Conservation (phyloP, 23 tunicate genomes). For the Pegea sp. region DNA sequence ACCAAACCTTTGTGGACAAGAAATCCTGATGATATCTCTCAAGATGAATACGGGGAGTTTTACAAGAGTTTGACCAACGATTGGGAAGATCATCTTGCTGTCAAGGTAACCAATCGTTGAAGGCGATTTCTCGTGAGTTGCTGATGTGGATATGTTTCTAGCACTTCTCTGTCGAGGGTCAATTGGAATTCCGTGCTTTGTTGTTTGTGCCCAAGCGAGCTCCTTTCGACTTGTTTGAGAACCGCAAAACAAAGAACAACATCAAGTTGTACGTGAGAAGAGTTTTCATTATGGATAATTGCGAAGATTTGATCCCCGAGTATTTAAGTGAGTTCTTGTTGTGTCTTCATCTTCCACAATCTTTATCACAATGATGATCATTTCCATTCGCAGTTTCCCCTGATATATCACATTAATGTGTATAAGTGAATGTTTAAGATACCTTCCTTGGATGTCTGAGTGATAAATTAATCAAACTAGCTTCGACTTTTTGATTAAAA, state of each 20-base stretch:
- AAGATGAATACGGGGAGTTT: constrained; percentile 93
- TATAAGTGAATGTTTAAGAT: too few species aligned
- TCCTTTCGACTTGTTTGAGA: constrained; percentile 90
- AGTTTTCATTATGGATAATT: constrained; percentile 96
- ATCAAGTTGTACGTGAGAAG: constrained; percentile 88
- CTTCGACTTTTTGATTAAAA: too few species aligned
- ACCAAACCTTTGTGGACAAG: constrained; percentile 95
- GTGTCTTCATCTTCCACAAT: too few species aligned
- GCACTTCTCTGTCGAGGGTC: constrained; percentile 98
- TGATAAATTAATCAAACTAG: background rate
- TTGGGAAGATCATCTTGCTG: constrained; percentile 98
- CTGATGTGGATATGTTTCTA: constrained; percentile 22
- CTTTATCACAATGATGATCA: too few species aligned
- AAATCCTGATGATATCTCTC: constrained; percentile 93
- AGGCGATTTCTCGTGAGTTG: background rate
- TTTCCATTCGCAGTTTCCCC: too few species aligned
- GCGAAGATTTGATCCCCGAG: constrained; percentile 93
- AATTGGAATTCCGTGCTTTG: constrained; percentile 83
- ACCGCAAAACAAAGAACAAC: constrained; percentile 84
- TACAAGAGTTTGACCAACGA: constrained; percentile 90
- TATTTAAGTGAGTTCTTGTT: constrained; percentile 52
- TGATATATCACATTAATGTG: too few species aligned
- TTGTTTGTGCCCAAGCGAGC: constrained; percentile 87
- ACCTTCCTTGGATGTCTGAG: constrained; percentile 2
- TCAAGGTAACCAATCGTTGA: constrained; percentile 29